Conservation (phyloP, 1,140 invertebrate species). For the Bathynomus jamesi region DNA sequence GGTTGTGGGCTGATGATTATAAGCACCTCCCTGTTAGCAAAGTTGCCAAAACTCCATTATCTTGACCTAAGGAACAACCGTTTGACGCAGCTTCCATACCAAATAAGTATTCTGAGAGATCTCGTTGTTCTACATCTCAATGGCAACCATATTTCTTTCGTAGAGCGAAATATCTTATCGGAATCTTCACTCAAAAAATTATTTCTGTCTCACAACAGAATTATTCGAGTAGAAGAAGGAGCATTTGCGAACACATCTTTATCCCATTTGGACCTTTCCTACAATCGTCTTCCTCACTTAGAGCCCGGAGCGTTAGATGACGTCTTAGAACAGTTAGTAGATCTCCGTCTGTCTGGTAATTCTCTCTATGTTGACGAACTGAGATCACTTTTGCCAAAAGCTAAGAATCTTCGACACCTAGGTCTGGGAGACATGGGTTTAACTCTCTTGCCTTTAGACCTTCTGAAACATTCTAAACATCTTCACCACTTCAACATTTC, state of each 20-base stretch:
- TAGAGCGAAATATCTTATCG: conserved; percentile 25
- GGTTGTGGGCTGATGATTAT: conserved; percentile 60
- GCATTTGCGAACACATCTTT: conserved; percentile 60
- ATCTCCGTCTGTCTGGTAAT: conserved; percentile 61
- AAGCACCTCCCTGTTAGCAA: conserved; percentile 55
- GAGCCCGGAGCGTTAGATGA: conserved; percentile 54
- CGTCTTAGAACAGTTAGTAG: conserved; percentile 52
- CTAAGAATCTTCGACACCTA: conserved; percentile 51
- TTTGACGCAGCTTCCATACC: conserved; percentile 53
- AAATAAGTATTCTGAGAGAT: conserved; percentile 46
- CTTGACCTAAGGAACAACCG: conserved; percentile 69
- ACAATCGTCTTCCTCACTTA: conserved; percentile 61
- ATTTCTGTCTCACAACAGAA: conserved; percentile 58
- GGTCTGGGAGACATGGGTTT: conserved; percentile 51
- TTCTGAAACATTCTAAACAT: conserved; percentile 49
- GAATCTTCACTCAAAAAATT: conserved; percentile 48
- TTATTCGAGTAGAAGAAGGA: conserved; percentile 59
- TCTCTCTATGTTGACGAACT: conserved; percentile 44
- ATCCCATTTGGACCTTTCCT: conserved; percentile 58
- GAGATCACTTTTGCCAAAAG: conserved; percentile 49
- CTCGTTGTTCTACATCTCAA: conserved; percentile 60
- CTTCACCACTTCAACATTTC: conserved; percentile 51
- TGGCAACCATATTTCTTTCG: conserved; percentile 60
- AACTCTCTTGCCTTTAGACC: conserved; percentile 47
- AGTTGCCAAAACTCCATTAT: conserved; percentile 48